These are phyloP conservation scores for Rhopilema esculentum DNA, from an alignment of 30 jellyfish, hydroid and myxozoan genomes.

Conservation along the genomic window DNA sequence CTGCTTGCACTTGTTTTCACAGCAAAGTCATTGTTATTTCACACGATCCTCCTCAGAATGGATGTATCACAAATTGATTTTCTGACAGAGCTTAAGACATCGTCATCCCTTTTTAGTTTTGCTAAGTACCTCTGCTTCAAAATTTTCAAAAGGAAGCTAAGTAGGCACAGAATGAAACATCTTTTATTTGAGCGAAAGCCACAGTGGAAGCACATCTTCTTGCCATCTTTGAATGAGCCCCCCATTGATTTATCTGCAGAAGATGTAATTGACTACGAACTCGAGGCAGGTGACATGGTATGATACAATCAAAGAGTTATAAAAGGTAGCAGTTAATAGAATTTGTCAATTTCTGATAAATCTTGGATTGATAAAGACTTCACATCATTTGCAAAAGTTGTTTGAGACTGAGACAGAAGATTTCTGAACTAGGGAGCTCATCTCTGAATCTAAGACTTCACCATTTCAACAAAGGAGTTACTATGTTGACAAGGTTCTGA, in stretches of 20 bases:
- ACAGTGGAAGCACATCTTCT: slow-evolving; percentile 54
- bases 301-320: background rate
- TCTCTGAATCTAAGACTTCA: too few relatives aligned
- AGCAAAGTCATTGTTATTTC: slow-evolving; percentile 15
- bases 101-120: slow-evolving; percentile 2
- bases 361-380: too few relatives aligned
- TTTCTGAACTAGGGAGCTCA: too few relatives aligned
- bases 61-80: slow-evolving; percentile 70
- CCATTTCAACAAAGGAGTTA: too few relatives aligned
- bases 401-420: too few relatives aligned
- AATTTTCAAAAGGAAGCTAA: slow-evolving; percentile 33
- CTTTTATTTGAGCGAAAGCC: slow-evolving; percentile 67
- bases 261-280: slow-evolving; percentile 63
- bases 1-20: slow-evolving; percentile 20
- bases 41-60: slow-evolving; percentile 42
- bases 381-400: too few relatives aligned
- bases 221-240: slow-evolving; percentile 75
- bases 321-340: too few relatives aligned
- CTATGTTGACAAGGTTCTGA: too few relatives aligned
- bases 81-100: slow-evolving; percentile 14
- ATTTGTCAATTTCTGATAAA: too few relatives aligned
- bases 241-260: slow-evolving; percentile 76
- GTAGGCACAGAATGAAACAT: slow-evolving; percentile 67
- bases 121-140: background rate
- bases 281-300: slow-evolving; percentile 61